Evolutionary conservation across 2,888 invertebrate species (phyloP).

Genomic region (Cryptocheilus praepositus): DNA sequence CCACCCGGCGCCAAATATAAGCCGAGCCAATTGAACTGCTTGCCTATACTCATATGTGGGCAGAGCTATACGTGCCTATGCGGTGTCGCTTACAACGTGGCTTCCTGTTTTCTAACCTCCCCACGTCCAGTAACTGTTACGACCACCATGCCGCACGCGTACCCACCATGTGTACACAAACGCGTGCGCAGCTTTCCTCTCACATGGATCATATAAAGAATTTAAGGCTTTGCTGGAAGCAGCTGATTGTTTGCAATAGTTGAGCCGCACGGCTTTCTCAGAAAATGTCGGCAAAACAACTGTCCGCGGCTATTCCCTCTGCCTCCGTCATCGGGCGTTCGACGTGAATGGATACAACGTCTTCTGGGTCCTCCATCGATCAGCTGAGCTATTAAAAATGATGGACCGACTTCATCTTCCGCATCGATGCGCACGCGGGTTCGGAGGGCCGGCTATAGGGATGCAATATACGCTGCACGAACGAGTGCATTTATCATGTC

Average conservation of each 20-base stretch:
- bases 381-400: too few relatives aligned
- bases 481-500: too few relatives aligned
- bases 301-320: too few relatives aligned
- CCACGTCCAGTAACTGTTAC: background rate
- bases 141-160: background rate
- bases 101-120: background rate
- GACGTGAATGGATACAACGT: too few relatives aligned
- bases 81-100: slow-evolving; percentile 2
- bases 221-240: slow-evolving; percentile 1
- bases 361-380: too few relatives aligned
- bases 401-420: too few relatives aligned
- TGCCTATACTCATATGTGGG: background rate
- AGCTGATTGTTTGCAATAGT: background rate
- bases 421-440: too few relatives aligned
- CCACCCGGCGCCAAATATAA: background rate
- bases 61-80: slow-evolving; percentile 3
- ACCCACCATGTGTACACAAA: too few relatives aligned
- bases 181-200: background rate
- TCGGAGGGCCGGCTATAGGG: too few relatives aligned
- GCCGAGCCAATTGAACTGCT: slow-evolving; percentile 15
- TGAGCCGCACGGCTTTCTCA: background rate
- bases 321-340: too few relatives aligned
- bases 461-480: too few relatives aligned
- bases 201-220: background rate
- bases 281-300: background rate